A percentile compares a stretch with the other conserved stretches of the same genome.
These are phyloP conservation scores for Cyclargus thomasi DNA, from an alignment of 1,140 invertebrate species.

Conservation along the genomic window DNA sequence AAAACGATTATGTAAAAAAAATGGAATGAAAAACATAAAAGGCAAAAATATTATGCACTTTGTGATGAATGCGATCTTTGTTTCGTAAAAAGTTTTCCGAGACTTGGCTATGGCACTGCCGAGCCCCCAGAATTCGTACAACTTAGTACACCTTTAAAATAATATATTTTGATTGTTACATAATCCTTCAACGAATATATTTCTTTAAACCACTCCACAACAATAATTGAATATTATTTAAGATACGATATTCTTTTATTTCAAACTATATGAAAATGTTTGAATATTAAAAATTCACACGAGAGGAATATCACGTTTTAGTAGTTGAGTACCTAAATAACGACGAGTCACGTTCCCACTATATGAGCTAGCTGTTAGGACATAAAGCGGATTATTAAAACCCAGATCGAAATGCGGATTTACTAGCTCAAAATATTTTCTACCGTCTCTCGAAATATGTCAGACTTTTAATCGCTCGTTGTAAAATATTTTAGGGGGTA, in stretches of 20 bases:
- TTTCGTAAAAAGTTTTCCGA: no score
- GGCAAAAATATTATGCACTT: no score
- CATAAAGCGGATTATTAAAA: conserved; percentile 14
- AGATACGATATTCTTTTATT: background rate
- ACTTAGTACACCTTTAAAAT: no score
- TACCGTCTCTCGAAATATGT: background rate
- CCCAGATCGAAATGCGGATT: conserved; percentile 3
- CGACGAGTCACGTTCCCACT: background rate
- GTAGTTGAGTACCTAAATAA: conserved; percentile 10
- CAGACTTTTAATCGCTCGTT: background rate
- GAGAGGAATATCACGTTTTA: conserved; percentile 12
- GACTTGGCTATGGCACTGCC: no score
- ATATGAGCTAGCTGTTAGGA: conserved; percentile 13
- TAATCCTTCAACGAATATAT: background rate
- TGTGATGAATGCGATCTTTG: no score
- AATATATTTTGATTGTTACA: no score
- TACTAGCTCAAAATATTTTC: conserved; percentile 11
- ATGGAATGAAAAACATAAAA: no score
- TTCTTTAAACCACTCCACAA: no score
- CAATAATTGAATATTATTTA: no score
- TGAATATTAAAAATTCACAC: conserved; percentile 8
- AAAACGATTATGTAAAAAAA: no score
- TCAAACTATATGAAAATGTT: background rate
- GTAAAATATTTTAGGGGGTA: no score
- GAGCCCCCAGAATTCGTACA: no score